Base-by-base conservation (phyloP, 2,888 invertebrate genomes). In the Drosophila vallismaia region DNA sequence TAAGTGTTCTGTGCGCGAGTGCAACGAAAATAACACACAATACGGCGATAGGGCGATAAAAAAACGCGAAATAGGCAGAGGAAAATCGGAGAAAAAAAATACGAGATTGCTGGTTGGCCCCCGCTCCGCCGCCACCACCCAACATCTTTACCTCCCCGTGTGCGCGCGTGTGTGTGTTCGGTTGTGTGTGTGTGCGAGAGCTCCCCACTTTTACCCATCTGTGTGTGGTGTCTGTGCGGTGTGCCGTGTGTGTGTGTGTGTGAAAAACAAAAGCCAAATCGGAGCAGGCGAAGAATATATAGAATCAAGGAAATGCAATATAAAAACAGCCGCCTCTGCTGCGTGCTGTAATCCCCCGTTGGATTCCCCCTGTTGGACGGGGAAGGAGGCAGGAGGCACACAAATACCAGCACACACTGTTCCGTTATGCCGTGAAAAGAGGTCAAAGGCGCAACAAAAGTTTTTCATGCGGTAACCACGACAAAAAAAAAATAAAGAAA, bases 371-470 rank as follows among this genome's bases (percentile, higher is more conserved):
- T 68, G 74, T 69, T 5, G 28, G 28, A 28, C 28, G 28, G 6
- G 71, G 74, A 71, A 71, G 54, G 24, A 76, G 60, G 69, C 48
- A 60, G 70, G 77, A 6, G 52, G 40, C 50, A 31, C 38, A 36
- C 36, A 14, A 42, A 42, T 42, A 42, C 40, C 19, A 14, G 46
- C 19, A 42, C 72, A 50, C 72, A 50, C 51, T 44, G 9, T 42
- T 24, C 19, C 24, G 10, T 42, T 42, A 14, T 19, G 40, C 76
- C 68, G 85, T 85, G 69, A 84, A 84, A 84, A 88, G 88, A 88
- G 84, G 84, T 84, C 84, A 84, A 84, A 84, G 88, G 88, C 84
- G 84, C 88, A 88, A 86, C 88, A 60, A 69, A 69, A 74, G 55
- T 66, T 63, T 71, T 63, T 56, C 51, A 71, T 68, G 68, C 68